Evolutionary conservation across 2,797 vertebrate genomes (phyloP).

Genomic region (Varecia variegata): DNA sequence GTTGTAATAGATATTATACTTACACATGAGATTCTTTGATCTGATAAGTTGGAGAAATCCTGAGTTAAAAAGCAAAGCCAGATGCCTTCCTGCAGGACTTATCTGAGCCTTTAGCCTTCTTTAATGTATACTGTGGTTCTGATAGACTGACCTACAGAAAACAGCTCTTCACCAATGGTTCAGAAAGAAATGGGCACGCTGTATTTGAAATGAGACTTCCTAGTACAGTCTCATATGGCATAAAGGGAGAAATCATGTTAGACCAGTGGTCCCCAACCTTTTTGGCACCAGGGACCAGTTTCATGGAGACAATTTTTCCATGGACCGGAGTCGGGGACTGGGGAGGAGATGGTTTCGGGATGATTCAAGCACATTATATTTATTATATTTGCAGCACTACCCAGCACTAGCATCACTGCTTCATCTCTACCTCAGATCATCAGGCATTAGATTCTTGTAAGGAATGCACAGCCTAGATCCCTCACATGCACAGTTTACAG

Average conservation of each 20-base stretch:
- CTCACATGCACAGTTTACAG: too few species aligned
- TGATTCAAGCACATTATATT: too few species aligned
- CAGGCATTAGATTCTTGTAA: too few species aligned
- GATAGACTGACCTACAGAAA: background rate
- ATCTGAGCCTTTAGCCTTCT: background rate
- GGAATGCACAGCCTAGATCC: too few species aligned
- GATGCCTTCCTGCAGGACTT: background rate
- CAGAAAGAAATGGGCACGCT: background rate
- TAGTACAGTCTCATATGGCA: background rate
- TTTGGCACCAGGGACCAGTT: too few species aligned
- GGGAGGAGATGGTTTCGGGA: too few species aligned
- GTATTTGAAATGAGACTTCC: background rate
- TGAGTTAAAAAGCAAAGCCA: constrained; percentile 37
- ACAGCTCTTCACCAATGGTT: background rate
- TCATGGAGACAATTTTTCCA: too few species aligned
- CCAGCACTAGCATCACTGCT: too few species aligned
- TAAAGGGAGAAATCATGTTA: background rate
- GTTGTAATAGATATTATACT: background rate
- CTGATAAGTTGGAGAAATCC: background rate
- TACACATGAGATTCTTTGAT: background rate
- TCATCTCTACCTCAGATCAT: too few species aligned
- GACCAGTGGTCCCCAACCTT: too few species aligned
- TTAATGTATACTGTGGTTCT: background rate
- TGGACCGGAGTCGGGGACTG: too few species aligned
- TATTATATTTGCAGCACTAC: too few species aligned